Evolutionary conservation across 2,113 vertebrate species (phyloP), one percentile per base, ranked within the genome.

Genomic region (Carettochelys insculpta): DNA sequence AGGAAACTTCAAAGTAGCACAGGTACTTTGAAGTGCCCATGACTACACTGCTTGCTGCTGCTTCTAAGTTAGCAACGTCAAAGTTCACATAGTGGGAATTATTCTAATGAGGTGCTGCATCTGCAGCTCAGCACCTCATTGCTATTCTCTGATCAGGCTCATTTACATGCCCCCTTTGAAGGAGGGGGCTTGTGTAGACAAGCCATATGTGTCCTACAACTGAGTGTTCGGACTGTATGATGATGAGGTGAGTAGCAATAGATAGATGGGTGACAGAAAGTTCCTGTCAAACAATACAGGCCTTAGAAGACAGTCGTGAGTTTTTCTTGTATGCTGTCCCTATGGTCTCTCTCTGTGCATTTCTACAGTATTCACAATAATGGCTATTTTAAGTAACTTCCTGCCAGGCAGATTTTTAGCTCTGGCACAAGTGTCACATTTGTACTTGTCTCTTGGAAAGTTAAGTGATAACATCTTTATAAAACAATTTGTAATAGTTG

Each of bases 311-410:
- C 16, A 78, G 84, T 53, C 81, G 80, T 56, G 17, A 79, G 47
- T 82, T 90, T 87, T 58, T 9, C 25, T 86, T 13, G 24, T 85
- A 8, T 58, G 11, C 31, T 91, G 75, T 85, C 38, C 29, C n/a
- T 20, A 9, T 3, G 71, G 87, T 73, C 25, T 8, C 12, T 6
- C 11, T 0, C 0, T 56, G 6, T 81, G n/a, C 2, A 1, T 94
- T 91, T 88, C n/a, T 86, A 34, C 24, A 14, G 20, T 94, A 65
- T 79, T 93, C 89, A 22, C 53, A 85, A 24, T 43, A 82, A 34
- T 65, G 29, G 87, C 34, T 50, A 90, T 92, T 77, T 54, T 77
- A 88, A 91, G 83, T 77, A 0, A n/a, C 73, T 95, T 87, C 1
- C 4, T 53, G 16, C 71, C 48, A 85, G 75, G 47, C 38, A 92